A percentile compares a stretch with the other conserved stretches of the same genome.
Evolutionary conservation across 2,797 vertebrate genomes (phyloP).

Genomic region (Takifugu rubripes): DNA sequence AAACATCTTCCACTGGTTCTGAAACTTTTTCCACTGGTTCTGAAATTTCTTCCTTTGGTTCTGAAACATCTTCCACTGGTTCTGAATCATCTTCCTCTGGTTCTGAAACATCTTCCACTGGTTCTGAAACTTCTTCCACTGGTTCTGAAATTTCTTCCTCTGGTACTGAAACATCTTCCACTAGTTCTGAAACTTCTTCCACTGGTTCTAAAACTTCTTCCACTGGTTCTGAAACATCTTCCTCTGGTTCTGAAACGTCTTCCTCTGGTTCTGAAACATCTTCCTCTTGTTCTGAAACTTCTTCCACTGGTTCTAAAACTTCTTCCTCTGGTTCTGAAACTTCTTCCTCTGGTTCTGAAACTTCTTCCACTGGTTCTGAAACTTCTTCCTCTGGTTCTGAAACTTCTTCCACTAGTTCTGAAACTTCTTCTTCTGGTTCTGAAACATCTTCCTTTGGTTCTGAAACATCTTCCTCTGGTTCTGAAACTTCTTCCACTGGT

Average conservation of each 20-base stretch:
- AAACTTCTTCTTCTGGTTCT: conserved; percentile 1
- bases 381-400: not conserved
- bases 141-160: not conserved
- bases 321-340: conserved; percentile 2
- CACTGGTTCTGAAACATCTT: not conserved
- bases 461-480: too few relatives aligned
- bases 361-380: conserved; percentile 2
- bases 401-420: not conserved
- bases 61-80: not conserved
- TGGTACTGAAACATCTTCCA: conserved; percentile 5
- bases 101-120: conserved; percentile 1
- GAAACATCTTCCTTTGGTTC: not conserved
- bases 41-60: not conserved
- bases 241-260: not conserved
- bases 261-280: not conserved
- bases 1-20: conserved; percentile 1
- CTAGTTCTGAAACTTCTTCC: conserved; percentile 4
- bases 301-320: not conserved
- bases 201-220: not conserved
- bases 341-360: not conserved
- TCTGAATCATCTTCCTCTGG: not conserved
- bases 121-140: not conserved
- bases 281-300: not conserved
- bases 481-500: too few relatives aligned
- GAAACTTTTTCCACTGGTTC: not conserved